Percentiles rank a stretch among this genome's conserved stretches.
phyloP scores from a whole-genome alignment of 2,113 vertebrate genomes.

The Lates calcarifer region DNA sequence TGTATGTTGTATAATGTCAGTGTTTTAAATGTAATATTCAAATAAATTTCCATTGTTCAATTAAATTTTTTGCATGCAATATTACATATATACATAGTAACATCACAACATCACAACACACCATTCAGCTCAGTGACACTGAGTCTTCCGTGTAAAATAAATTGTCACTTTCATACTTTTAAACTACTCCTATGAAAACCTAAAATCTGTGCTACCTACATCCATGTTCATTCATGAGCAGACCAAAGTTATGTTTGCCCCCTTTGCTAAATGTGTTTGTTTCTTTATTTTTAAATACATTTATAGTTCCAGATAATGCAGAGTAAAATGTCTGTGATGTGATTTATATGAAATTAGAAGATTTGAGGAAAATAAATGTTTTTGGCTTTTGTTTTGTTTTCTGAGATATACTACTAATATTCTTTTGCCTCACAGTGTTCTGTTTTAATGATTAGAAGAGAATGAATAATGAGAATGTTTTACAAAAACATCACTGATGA shows the following conservation, averaged over 20 bases:
- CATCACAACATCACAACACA: background rate
- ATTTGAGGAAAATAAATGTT: background rate
- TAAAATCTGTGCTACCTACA: too few species aligned
- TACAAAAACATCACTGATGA: background rate
- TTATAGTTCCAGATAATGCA: too few species aligned
- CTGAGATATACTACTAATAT: background rate
- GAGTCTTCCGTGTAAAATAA: background rate
- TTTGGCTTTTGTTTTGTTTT: background rate
- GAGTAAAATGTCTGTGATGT: background rate
- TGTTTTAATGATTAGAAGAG: background rate
- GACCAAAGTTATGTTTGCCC: too few species aligned
- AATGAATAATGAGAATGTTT: background rate
- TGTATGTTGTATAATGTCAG: background rate
- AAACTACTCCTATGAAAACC: too few species aligned
- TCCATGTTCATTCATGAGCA: background rate
- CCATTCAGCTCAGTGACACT: background rate
- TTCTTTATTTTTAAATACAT: too few species aligned
- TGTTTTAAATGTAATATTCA: background rate
- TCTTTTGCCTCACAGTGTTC: background rate
- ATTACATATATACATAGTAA: background rate
- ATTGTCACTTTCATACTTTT: background rate
- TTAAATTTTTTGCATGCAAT: background rate
- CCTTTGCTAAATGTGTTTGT: too few species aligned
- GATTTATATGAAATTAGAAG: background rate
- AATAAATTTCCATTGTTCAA: background rate